Base-by-base conservation (phyloP, 2,113 vertebrate species). In the Syrrhaptes paradoxus region DNA sequence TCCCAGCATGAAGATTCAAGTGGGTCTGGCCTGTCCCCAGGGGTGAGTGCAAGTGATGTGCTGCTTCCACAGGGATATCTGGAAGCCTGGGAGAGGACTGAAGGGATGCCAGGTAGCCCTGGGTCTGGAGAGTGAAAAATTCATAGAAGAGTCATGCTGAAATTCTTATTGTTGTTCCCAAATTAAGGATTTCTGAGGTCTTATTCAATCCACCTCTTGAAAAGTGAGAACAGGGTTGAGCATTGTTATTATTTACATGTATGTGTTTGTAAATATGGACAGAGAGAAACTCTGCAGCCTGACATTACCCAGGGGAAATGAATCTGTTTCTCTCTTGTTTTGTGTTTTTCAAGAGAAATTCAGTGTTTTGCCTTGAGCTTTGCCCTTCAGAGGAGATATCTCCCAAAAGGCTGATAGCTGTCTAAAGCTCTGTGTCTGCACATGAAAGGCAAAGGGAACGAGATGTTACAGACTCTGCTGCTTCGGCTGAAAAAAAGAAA, bases 351-450 rank as follows among this genome's bases (percentile, higher is more conserved):
- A 78, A 48, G 61, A 59, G 58, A 31, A 85, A 65, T 65, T 51
- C 70, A 18, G 43, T 70, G 14, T n/a, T 93, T 19, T 66, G 71
- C 90, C 62, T 91, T 73, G 62, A 81, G 72, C 29, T 85, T 80
- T 79, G 87, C 58, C 78, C 52, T 14, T 66, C 62, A 86, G 82
- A 88, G 65, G 22, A 81, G 38, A 5, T 52, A 4, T 55, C 32
- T 85, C 82, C 90, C 36, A 0, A 61, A 36, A 71, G 67, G 32
- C 67, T 0, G 1, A 34, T 36, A 38, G 46, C 31, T 85, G 58
- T 85, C 72, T 66, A 22, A 67, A 63, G 31, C 54, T 78, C 90
- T 81, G 26, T 72, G 52, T 38, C 82, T 94, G 85, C 24, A 26
- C 20, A 38, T 31, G 55, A 71, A 86, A 86, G 48, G 59, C 59